Evolutionary conservation across 2,113 vertebrate species (phyloP).

Genomic region (Phoxinus phoxinus): DNA sequence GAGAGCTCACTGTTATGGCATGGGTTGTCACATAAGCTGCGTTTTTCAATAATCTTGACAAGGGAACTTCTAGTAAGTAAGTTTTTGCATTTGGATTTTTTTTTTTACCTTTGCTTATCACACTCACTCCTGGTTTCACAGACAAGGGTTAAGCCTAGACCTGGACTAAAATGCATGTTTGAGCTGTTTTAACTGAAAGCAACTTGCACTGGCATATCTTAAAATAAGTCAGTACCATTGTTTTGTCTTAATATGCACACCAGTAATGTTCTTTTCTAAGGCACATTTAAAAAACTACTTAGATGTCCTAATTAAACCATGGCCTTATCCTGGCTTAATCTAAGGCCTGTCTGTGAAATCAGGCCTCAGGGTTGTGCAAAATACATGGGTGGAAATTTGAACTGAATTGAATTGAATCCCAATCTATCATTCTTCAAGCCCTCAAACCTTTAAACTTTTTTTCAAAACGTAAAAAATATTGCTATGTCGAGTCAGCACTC

Average conservation of each 20-base stretch:
- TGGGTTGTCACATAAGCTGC: not conserved
- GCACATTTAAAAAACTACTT: no score
- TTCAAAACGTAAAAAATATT: not conserved
- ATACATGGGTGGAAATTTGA: not conserved
- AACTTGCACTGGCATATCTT: no score
- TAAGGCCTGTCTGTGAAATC: no score
- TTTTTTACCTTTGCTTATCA: not conserved
- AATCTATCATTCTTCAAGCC: not conserved
- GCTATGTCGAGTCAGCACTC: not conserved
- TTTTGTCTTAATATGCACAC: no score
- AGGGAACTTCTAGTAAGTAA: not conserved
- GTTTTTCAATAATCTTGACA: not conserved
- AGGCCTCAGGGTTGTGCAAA: not conserved
- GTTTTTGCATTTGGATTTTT: not conserved
- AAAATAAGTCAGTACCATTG: no score
- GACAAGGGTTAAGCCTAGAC: no score
- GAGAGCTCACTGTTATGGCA: slow-evolving; percentile 12
- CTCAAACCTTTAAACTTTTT: not conserved
- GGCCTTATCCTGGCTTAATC: no score
- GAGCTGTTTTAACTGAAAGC: no score
- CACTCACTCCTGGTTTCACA: not conserved
- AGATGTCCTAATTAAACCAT: no score
- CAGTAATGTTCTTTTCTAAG: no score
- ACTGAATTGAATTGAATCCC: not conserved
- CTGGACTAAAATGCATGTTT: no score